Base-by-base conservation (phyloP, 35 echinoderm and acorn worm species). In the Patiria miniata region DNA sequence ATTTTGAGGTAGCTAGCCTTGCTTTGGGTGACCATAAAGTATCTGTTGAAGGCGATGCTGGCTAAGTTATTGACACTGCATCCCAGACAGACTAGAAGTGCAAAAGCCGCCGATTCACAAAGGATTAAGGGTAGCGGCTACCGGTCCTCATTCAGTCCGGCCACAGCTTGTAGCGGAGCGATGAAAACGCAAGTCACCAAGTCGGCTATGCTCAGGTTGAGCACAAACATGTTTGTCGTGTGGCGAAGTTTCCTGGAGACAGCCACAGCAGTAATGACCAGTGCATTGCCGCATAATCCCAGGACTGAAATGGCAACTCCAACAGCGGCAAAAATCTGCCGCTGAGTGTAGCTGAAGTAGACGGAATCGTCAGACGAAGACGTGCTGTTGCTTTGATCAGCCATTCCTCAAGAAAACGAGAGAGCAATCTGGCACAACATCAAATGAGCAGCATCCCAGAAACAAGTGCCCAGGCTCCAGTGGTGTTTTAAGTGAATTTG, bases 201-300 rank as follows among this genome's bases (percentile, higher is more conserved):
- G 55, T 92, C 90, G 4, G 90, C 79, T 68, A 92, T 80, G 8
- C 77, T 79, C 33, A 92, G 79, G 73, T 81, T 92, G 12, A 86
- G 42, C 7, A 92, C 90, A 53, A 92, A 92, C 22, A 80, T 80
- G 61, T 92, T 92, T 30, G 85, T 83, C 4, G 78, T 54, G 16
- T 85, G 86, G 39, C 78, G 85, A 2, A 92, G 78, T 87, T 92
- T 92, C 22, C 59, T 61, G 0, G 84, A 82, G 14, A 92, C 22
- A 42, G 76, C 37, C 22, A 92, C 90, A 33, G 90, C 90, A 39
- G 81, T 50, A 18, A 92, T 77, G 7, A 92, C 85, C 79, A 92
- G 21, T 36, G 51, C 54, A 52, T 92, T 92, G 30, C 90, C 90
- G 19, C 52, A 28, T 21, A 61, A 77, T 5, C 90, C 90, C 32